Evolutionary conservation across 2,888 invertebrate species (phyloP), one percentile per base, ranked within the genome.

Genomic region (Andrena flavipes): DNA sequence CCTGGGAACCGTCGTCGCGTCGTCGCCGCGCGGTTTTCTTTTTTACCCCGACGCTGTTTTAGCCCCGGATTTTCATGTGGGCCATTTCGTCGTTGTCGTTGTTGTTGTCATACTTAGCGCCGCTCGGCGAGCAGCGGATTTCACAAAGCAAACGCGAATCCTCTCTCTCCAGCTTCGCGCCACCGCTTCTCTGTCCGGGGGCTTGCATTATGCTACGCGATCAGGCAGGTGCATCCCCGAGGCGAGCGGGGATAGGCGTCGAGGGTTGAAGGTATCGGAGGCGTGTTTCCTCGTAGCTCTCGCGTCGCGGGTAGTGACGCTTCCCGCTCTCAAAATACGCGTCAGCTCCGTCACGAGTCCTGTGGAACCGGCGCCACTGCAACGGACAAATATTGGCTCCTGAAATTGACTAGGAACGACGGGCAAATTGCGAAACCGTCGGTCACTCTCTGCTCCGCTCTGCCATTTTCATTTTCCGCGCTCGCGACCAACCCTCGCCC

Each of bases 331-430:
- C 20, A 70, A 26, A 56, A 79, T 42, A 20, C 42, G 7, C 30
- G 49, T 51, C 42, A 60, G n/a, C 42, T n/a, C 33, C 54, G 68
- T 13, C 26, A 26, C 69, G 78, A 82, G 73, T 59, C 64, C 56
- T 13, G 20, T 35, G 30, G 49, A 69, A 49, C 59, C 62, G 33
- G 30, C 62, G 59, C n/a, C 54, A 13, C 62, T 69, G 56, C 76
- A 65, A 23, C 54, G 48, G 80, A 70, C 86, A 87, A 89, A 88
- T 89, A 88, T 88, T 84, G 87, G 62, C 80, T 60, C 68, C 68
- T 67, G 82, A 86, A 89, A 88, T 88, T 85, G 84, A 84, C 84
- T 80, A 81, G 69, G 84, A 76, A 73, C 67, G 69, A 73, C 70
- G 77, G 65, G 79, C 72, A 89, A 85, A 87, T 83, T 83, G 85